Conservation (phyloP, 1,140 invertebrate species). For the Procambarus virginalis region DNA sequence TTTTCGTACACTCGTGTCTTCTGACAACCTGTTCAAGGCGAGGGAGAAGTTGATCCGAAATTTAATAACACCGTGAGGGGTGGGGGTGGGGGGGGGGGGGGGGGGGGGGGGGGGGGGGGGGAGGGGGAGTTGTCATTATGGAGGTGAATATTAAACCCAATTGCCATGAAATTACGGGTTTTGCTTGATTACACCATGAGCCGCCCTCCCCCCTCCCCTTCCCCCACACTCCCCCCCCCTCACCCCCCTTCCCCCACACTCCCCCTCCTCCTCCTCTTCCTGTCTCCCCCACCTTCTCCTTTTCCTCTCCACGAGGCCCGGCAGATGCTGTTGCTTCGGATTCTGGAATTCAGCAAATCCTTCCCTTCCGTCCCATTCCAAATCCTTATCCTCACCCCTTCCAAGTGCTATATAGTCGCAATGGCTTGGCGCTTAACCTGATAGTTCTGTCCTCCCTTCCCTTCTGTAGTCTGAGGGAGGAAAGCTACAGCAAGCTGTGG, state of each 20-base stretch:
- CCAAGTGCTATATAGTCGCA: no score
- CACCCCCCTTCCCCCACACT: neutral
- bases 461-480: no score
- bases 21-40: neutral
- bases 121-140: neutral
- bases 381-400: no score
- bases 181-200: neutral
- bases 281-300: neutral
- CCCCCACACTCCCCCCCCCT: neutral
- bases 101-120: no score
- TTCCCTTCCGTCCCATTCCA: no score
- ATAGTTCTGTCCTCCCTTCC: no score
- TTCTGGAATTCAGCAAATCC: no score
- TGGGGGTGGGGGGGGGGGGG: no score
- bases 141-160: conserved; percentile 3
- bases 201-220: neutral
- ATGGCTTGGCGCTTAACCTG: no score
- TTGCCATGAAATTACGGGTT: neutral
- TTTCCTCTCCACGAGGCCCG: no score
- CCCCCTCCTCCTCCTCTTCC: neutral
- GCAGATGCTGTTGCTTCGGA: no score
- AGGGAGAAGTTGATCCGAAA: neutral
- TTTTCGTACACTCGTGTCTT: neutral
- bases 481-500: no score
- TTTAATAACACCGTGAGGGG: neutral